Percentiles rank a stretch among this genome's conserved stretches.
Conservation (phyloP, 2,797 vertebrate genomes). For the Setipinna tenuifilis region DNA sequence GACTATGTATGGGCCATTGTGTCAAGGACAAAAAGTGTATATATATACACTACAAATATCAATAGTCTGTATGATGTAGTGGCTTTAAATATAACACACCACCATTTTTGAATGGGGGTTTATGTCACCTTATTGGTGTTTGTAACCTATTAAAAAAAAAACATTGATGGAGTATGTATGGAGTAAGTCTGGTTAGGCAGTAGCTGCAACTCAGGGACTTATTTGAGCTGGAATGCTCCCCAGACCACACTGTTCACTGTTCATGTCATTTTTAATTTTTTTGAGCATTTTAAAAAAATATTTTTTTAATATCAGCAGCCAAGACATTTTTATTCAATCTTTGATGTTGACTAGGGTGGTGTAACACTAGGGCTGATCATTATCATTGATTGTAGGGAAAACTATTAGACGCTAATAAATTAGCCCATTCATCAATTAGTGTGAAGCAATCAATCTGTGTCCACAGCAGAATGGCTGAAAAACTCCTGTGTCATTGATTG, state of each 20-base stretch:
- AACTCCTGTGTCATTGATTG: neutral
- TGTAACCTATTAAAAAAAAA: too few species aligned
- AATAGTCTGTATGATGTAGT: neutral
- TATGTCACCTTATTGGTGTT: too few species aligned
- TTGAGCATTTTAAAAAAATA: neutral
- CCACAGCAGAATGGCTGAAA: neutral
- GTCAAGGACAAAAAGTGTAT: neutral
- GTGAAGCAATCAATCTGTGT: neutral
- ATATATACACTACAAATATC: neutral
- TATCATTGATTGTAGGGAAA: neutral
- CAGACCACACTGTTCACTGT: neutral
- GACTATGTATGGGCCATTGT: neutral
- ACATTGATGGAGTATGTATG: too few species aligned
- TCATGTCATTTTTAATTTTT: neutral
- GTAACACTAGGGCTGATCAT: neutral
- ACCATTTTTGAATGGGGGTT: too few species aligned
- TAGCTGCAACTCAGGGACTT: too few species aligned
- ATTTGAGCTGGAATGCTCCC: too few species aligned
- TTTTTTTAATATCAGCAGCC: neutral
- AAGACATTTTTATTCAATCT: neutral
- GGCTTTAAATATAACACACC: neutral
- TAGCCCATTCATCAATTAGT: constrained; percentile 20
- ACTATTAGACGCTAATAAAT: constrained; percentile 17
- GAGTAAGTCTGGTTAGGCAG: too few species aligned
- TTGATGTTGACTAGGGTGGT: neutral